Percentiles rank a stretch among this genome's conserved stretches.
Conservation (phyloP, 2,797 vertebrate species). For the Micromesistius poutassou region DNA sequence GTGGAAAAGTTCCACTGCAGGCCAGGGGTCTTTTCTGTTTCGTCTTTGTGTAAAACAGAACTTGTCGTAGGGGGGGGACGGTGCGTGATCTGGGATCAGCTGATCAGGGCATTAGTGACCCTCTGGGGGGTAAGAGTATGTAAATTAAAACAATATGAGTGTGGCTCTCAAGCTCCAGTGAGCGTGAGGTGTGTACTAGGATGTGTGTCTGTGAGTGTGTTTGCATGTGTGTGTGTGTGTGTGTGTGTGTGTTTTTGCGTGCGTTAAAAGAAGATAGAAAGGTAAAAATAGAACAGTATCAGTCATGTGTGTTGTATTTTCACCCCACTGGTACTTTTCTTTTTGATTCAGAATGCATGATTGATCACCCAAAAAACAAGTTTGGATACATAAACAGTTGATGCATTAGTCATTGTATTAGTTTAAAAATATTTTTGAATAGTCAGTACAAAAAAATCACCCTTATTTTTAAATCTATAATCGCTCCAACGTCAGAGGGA, state of each 20-base stretch:
- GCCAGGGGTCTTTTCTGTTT: conserved; percentile 42
- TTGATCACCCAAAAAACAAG: not conserved
- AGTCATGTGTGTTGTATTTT: not conserved
- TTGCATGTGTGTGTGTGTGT: conserved; percentile 12
- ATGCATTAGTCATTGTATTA: too few relatives aligned
- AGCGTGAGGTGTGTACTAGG: conserved; percentile 25
- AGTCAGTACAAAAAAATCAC: too few relatives aligned
- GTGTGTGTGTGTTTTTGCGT: conserved; percentile 25
- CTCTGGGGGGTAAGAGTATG: conserved; percentile 52
- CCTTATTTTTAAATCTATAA: too few relatives aligned
- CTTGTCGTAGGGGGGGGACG: conserved; percentile 35
- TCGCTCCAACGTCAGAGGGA: too few relatives aligned
- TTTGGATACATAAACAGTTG: not conserved
- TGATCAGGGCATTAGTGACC: conserved; percentile 32
- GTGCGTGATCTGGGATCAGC: conserved; percentile 41
- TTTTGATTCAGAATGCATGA: not conserved
- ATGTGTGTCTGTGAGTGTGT: conserved; percentile 20
- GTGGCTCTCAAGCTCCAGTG: conserved; percentile 43
- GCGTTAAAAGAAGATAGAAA: conserved; percentile 35
- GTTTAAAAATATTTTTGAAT: too few relatives aligned
- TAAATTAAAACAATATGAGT: conserved; percentile 34
- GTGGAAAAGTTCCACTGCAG: not conserved
- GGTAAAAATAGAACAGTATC: not conserved
- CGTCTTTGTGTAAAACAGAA: conserved; percentile 68
- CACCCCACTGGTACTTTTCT: not conserved